Evolutionary conservation across 2,888 invertebrate species (phyloP).

Genomic region (Quadroppia sp.): DNA sequence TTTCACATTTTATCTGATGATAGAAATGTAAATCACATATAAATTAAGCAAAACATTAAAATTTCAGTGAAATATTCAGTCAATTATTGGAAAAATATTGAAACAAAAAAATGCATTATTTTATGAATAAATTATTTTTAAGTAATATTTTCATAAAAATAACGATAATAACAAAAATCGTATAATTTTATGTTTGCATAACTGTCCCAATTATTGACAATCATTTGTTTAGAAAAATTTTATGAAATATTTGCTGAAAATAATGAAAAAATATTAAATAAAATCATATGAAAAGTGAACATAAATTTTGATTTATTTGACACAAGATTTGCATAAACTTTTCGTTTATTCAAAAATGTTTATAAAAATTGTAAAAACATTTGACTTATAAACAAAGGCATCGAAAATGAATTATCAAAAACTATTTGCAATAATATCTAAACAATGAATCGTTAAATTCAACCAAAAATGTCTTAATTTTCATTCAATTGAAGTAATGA

Average conservation of each 20-base stretch:
- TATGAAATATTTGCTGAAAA: background rate
- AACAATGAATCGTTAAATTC: too few relatives aligned
- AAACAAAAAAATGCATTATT: background rate
- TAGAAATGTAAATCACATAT: background rate
- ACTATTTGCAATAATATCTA: too few relatives aligned
- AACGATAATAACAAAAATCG: background rate
- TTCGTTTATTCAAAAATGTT: too few relatives aligned
- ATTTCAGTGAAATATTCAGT: too few relatives aligned
- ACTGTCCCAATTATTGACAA: background rate
- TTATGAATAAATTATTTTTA: background rate
- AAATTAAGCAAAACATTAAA: too few relatives aligned
- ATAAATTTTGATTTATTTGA: constrained; percentile 9
- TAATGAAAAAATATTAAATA: background rate
- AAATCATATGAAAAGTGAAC: constrained; percentile 2
- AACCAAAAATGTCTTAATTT: too few relatives aligned
- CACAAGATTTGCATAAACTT: background rate
- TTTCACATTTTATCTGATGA: background rate
- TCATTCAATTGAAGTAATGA: too few relatives aligned
- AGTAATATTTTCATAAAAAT: background rate
- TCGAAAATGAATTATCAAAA: too few relatives aligned
- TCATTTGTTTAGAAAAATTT: background rate
- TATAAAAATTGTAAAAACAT: too few relatives aligned
- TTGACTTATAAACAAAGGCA: too few relatives aligned
- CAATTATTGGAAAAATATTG: too few relatives aligned
- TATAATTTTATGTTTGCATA: background rate